phyloP scores from a whole-genome alignment of 2,888 invertebrate species.

The Vandiemenella viatica region DNA sequence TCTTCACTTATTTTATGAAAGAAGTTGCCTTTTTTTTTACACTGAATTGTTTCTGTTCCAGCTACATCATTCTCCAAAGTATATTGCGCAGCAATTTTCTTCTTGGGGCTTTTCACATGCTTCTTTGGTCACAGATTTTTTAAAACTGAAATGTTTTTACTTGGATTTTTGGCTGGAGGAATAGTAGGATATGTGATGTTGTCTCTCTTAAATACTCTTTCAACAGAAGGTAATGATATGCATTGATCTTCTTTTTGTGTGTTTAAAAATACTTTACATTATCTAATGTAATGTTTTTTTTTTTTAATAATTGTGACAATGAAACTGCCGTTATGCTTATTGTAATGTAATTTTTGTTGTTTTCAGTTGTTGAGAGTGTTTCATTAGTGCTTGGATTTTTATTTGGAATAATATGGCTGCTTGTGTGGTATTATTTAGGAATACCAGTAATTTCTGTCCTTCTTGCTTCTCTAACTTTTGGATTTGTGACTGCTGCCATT shows the following conservation, averaged over 20 bases:
- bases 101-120: constrained; percentile 45
- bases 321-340: too few relatives aligned
- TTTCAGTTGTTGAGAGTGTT: not conserved
- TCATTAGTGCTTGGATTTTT: constrained; percentile 35
- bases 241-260: too few relatives aligned
- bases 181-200: constrained; percentile 37
- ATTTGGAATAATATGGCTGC: constrained; percentile 42
- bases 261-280: too few relatives aligned
- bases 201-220: too few relatives aligned
- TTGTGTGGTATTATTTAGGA: constrained; percentile 46
- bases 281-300: too few relatives aligned
- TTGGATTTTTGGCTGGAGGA: constrained; percentile 42
- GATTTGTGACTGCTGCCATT: constrained; percentile 42
- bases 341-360: too few relatives aligned
- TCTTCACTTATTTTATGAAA: not conserved
- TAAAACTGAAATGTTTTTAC: constrained; percentile 41
- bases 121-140: constrained; percentile 49
- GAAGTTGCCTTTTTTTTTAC: not conserved
- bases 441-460: constrained; percentile 44
- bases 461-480: constrained; percentile 41
- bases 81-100: constrained; percentile 36
- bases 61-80: constrained; percentile 34
- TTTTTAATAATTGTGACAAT: too few relatives aligned
- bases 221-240: too few relatives aligned
- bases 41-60: constrained; percentile 21